Evolutionary conservation across 2,888 invertebrate genomes (phyloP).

Genomic region (Autographa gamma): DNA sequence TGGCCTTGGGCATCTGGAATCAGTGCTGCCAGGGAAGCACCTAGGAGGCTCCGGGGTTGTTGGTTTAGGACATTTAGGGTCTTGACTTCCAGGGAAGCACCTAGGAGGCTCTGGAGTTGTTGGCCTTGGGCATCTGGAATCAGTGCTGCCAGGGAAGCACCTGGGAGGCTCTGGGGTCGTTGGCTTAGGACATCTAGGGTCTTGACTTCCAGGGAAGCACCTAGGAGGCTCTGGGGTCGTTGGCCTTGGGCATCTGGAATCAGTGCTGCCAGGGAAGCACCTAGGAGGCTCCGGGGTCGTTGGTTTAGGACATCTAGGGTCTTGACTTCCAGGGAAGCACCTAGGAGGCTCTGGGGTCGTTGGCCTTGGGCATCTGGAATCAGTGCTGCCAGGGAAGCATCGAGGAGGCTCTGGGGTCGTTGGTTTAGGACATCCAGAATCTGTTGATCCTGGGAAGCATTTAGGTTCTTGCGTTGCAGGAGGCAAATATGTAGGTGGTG

Average conservation of each 20-base stretch:
- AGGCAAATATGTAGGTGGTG: conserved; percentile 62
- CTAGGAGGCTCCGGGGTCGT: conserved; percentile 33
- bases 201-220: conserved; percentile 46
- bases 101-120: conserved; percentile 59
- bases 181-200: conserved; percentile 67
- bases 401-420: conserved; percentile 29
- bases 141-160: conserved; percentile 60
- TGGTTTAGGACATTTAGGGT: conserved; percentile 61
- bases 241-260: conserved; percentile 61
- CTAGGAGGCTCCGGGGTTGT: conserved; percentile 33
- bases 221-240: conserved; percentile 48
- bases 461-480: conserved; percentile 60
- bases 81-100: conserved; percentile 60
- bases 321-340: conserved; percentile 31
- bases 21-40: conserved; percentile 63
- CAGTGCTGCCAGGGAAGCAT: conserved; percentile 39
- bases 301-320: conserved; percentile 31
- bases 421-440: conserved; percentile 48
- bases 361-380: conserved; percentile 31
- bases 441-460: conserved; percentile 61
- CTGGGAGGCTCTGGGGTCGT: conserved; percentile 49
- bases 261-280: conserved; percentile 56
- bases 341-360: conserved; percentile 32
- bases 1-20: conserved; percentile 54
- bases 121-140: conserved; percentile 64